Base-by-base conservation (phyloP, 2,888 invertebrate species). In the Lasius platythorax region DNA sequence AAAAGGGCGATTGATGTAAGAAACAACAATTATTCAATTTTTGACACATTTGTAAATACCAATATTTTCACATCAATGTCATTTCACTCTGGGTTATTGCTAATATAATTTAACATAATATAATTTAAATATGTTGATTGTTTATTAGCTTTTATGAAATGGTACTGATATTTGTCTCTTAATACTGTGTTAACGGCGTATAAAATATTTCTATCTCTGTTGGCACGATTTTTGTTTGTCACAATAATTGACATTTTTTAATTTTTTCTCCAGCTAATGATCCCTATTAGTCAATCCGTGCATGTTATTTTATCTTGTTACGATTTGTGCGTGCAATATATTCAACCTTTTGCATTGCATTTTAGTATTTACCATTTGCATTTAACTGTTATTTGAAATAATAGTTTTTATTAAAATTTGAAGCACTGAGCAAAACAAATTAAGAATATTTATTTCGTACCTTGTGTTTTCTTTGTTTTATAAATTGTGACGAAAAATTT, bases 1-100 rank as follows among this genome's bases (percentile, higher is more conserved):
- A 98, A 98, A 93, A 96, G 98, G 92, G 99, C 99, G 30, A 94
- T 98, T 56, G 96, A 97, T 93, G 98, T 97, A 30, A 87, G 87
- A 89, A 15, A 15, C 30, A 70, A 58, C 0, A 56, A 4, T 46
- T 50, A 68, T 81, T 18, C 3, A 40, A 37, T 58, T n/a, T 5
- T 46, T 67, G 6, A 61, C 9, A 23, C 18, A 6, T 23, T 33
- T 4, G 0, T 56, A 72, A 23, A 72, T 33, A n/a, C 0, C 5
- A 70, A 3, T 46, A 23, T 72, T 53, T 53, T 6, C 3, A 8
- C 1, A 2, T 23, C 0, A 37, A 53, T 72, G n/a, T 50, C 9
- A 33, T 53, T 72, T 5, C 5, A 33, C 6, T 11, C n/a, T 15
- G 1, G 6, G n/a, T 1, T 30, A 74, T 6, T 2, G n/a, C 46